Percentiles rank a stretch among this genome's conserved stretches.
phyloP scores from a whole-genome alignment of 2,888 invertebrate species.

The Pollenia amentaria region DNA sequence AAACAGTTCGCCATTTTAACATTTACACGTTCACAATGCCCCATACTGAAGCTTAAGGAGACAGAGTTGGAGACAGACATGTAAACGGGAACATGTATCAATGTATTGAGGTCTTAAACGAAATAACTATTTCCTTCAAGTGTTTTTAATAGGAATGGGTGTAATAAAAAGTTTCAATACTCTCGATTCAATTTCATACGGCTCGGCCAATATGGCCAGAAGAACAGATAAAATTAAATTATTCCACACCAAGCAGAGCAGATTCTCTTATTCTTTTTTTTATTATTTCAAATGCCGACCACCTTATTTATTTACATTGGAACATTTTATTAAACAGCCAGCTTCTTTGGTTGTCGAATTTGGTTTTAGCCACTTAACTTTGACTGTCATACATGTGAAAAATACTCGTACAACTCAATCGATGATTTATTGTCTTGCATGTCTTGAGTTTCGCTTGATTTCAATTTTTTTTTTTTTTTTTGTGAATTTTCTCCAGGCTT shows the following conservation, averaged over 20 bases:
- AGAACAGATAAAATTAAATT: constrained; percentile 58
- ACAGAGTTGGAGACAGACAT: background rate
- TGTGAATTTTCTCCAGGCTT: constrained; percentile 42
- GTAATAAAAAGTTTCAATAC: constrained; percentile 61
- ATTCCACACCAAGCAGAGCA: constrained; percentile 43
- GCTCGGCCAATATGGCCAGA: constrained; percentile 44
- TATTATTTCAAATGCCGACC: constrained; percentile 19
- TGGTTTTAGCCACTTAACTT: constrained; percentile 51
- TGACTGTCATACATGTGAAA: constrained; percentile 51
- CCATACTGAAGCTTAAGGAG: background rate
- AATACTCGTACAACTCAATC: constrained; percentile 65
- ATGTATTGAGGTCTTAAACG: constrained; percentile 23
- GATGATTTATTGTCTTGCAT: constrained; percentile 70
- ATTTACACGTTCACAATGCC: background rate
- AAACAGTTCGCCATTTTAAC: constrained; percentile 53
- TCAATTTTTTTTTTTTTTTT: constrained; percentile 2
- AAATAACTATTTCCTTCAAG: constrained; percentile 32
- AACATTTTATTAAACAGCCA: constrained; percentile 54
- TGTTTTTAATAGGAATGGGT: constrained; percentile 41
- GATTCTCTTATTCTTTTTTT: constrained; percentile 1
- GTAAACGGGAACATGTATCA: constrained; percentile 18
- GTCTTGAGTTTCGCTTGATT: constrained; percentile 45
- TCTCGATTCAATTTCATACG: constrained; percentile 46
- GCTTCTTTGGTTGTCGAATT: constrained; percentile 42
- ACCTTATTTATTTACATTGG: constrained; percentile 61